These are phyloP conservation scores for Crocallis elinguaria DNA, from an alignment of 2,888 invertebrate genomes.

Conservation along the genomic window DNA sequence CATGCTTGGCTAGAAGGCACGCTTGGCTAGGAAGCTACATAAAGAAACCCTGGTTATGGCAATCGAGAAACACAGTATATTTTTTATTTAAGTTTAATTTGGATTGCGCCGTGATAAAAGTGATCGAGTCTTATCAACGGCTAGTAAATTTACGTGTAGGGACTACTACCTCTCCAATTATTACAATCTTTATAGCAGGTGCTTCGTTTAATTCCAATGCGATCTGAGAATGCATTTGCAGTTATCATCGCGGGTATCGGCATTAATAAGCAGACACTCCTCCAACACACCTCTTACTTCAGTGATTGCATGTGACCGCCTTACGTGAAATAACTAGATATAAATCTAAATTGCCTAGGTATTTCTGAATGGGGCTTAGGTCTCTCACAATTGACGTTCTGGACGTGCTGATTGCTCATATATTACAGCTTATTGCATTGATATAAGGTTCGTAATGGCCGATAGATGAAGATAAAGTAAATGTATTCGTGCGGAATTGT, in stretches of 20 bases:
- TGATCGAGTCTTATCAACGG: neutral
- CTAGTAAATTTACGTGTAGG: slow-evolving; percentile 1
- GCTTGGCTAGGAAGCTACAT: too few species aligned
- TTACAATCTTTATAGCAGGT: slow-evolving; percentile 32
- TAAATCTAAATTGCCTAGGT: slow-evolving; percentile 63
- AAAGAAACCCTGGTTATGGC: too few species aligned
- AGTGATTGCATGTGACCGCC: slow-evolving; percentile 59
- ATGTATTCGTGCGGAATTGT: slow-evolving; percentile 1
- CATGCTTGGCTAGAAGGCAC: too few species aligned
- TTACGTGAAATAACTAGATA: slow-evolving; percentile 64
- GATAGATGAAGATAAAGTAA: neutral
- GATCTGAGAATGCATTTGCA: slow-evolving; percentile 27
- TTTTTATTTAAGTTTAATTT: too few species aligned
- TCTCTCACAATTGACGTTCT: slow-evolving; percentile 12
- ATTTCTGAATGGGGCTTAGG: slow-evolving; percentile 34
- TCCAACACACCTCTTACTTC: slow-evolving; percentile 37
- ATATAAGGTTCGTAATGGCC: slow-evolving; percentile 5
- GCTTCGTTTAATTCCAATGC: slow-evolving; percentile 30
- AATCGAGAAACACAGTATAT: too few species aligned
- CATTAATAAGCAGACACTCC: slow-evolving; percentile 40
- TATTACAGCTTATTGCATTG: slow-evolving; percentile 7
- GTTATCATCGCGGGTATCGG: slow-evolving; percentile 35
- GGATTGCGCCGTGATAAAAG: too few species aligned
- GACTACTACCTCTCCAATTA: slow-evolving; percentile 18
- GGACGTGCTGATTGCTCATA: slow-evolving; percentile 11